Base-by-base conservation (phyloP, 2,888 invertebrate species). In the Drosophila anomalata region DNA sequence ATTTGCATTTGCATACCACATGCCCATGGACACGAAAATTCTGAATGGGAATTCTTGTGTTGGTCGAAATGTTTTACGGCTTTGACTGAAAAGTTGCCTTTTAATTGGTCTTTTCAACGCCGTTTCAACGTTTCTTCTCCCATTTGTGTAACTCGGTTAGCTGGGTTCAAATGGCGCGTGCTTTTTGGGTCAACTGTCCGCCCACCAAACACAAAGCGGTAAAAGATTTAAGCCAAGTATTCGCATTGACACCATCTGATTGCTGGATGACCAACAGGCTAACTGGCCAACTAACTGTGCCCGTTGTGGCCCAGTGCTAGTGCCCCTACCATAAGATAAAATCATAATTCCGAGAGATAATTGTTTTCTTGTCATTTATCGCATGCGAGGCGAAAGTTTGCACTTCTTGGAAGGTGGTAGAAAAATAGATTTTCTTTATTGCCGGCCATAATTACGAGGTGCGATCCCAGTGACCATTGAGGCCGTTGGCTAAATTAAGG, bases 91-190 rank as follows among this genome's bases (percentile, higher is more conserved):
- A 29, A 58, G 53, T 63, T 36, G 51, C 22, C 39, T 50, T 42
- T 71, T 78, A 52, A 61, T 73, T 66, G 56, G 47, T 41, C 59
- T 31, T 20, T 50, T 31, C 31, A 50, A 31, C 50, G 31, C 63
- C 58, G 65, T 57, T 66, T 74, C 56, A 57, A 54, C 51, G 48
- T 63, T 68, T 60, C 51, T 51, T 52, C 56, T 75, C 77, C 87
- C 80, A 42, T 86, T 85, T 86, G 86, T 80, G 80, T 80, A 85
- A 73, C 73, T 69, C 81, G 84, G 79, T 83, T 75, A 84, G 87
- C 52, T 70, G 77, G 65, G 84, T 86, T 88, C 84, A 88, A 78
- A 84, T 86, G 83, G 80, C 84, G 78, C 80, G 70, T 88, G 78
- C 60, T 79, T 79, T 78, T 76, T 88, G 85, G 84, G 84, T 84